These are phyloP conservation scores for Nasonia giraulti DNA, from an alignment of 1,140 invertebrate species.

Conservation along the genomic window DNA sequence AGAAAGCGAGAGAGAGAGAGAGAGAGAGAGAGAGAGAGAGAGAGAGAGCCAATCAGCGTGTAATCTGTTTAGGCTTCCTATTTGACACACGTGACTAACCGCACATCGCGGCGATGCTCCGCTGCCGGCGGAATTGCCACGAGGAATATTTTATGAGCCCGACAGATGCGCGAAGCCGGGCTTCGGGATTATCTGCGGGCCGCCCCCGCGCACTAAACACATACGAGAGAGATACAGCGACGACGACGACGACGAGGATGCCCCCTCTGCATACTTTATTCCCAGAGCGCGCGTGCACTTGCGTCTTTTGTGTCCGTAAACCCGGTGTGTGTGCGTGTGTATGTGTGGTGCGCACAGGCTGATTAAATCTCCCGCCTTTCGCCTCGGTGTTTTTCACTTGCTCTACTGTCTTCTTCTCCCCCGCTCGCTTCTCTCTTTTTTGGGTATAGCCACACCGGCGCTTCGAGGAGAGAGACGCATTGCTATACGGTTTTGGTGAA, in stretches of 20 bases:
- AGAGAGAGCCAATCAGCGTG: constrained; percentile 62
- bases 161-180: constrained; percentile 62
- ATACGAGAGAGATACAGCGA: constrained; percentile 35
- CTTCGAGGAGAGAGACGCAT: background rate
- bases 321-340: background rate
- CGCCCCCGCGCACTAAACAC: background rate
- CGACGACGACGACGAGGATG: constrained; percentile 27
- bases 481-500: background rate
- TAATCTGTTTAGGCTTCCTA: constrained; percentile 70
- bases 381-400: background rate
- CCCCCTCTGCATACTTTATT: constrained; percentile 61
- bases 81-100: constrained; percentile 67
- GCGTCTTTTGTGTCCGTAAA: constrained; percentile 23
- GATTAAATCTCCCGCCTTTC: background rate
- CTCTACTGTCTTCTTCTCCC: background rate
- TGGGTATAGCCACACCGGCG: background rate
- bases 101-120: constrained; percentile 53
- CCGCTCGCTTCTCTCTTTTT: background rate
- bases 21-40: constrained; percentile 5
- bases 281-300: constrained; percentile 28
- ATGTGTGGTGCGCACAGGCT: background rate
- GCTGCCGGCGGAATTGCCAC: constrained; percentile 45
- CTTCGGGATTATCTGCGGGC: constrained; percentile 59
- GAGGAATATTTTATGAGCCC: constrained; percentile 65
- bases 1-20: constrained; percentile 30